phyloP scores from a whole-genome alignment of 2,888 invertebrate species.

The Congeria kusceri region DNA sequence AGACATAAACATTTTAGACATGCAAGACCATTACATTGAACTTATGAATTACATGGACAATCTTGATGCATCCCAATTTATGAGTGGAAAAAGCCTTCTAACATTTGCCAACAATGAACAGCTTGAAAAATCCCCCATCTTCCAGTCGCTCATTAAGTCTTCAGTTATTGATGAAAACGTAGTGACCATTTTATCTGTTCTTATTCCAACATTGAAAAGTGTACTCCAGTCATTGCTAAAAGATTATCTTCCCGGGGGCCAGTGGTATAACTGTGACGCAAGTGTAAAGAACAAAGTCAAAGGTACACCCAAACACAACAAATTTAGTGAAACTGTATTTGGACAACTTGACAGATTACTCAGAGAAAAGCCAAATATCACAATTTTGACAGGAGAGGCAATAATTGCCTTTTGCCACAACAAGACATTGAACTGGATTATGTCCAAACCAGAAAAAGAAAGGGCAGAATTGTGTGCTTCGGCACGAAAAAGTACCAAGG shows the following conservation, averaged over 20 bases:
- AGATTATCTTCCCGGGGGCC: conserved; percentile 25
- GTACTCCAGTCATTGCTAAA: conserved; percentile 13
- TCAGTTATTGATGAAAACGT: conserved; percentile 25
- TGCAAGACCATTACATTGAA: conserved; percentile 30
- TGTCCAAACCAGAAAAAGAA: conserved; percentile 17
- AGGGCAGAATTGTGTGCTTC: conserved; percentile 11
- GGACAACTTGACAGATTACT: conserved; percentile 40
- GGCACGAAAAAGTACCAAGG: conserved; percentile 35
- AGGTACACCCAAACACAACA: conserved; percentile 29
- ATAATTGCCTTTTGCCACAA: conserved; percentile 43
- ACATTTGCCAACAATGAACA: conserved; percentile 13
- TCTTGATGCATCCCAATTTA: conserved; percentile 17
- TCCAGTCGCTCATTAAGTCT: conserved; percentile 11
- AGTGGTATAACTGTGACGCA: conserved; percentile 12
- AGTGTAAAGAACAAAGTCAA: conserved; percentile 8
- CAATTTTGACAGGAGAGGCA: conserved; percentile 28
- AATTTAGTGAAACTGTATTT: conserved; percentile 38
- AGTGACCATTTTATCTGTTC: conserved; percentile 12
- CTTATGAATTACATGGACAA: conserved; percentile 28
- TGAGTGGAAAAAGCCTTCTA: conserved; percentile 16
- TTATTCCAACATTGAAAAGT: conserved; percentile 20
- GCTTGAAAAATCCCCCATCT: conserved; percentile 14
- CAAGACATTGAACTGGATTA: conserved; percentile 36
- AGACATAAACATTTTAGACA: conserved; percentile 43
- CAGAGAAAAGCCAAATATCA: conserved; percentile 18